Evolutionary conservation across 2,113 vertebrate genomes (phyloP), one percentile per base, ranked within the genome.

Genomic region (Pogonocichla stellata): DNA sequence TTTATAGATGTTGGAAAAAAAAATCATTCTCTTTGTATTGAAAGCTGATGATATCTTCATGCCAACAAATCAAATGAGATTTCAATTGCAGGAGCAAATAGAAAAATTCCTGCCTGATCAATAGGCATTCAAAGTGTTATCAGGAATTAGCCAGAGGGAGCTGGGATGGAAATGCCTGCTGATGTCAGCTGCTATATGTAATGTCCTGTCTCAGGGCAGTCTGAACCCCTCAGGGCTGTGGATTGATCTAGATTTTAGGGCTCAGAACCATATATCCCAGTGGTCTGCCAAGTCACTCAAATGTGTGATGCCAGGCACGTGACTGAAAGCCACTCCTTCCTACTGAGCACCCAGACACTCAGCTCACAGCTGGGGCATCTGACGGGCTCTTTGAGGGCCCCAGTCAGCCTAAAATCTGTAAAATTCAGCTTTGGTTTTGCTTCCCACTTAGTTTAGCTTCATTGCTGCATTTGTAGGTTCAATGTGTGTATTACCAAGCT

Each of bases 41-140:
- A 94, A 93, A 88, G 42, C 4, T 2, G 3, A 16, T 66, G 72
- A 57, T 91, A 54, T 50, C 65, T 73, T 93, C 65, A 73, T 45
- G 56, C 48, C 60, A 92, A 66, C 69, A 90, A 93, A 86, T 86
- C 72, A 77, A 92, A 96, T 80, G 75, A 93, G 60, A 89, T 82
- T 88, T 86, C 81, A 93, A 43, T 22, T 88, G 87, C 71, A 88
- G 88, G 23, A 94, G n/a, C 60, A 78, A 92, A 82, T 34, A 95
- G 51, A 82, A 95, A 90, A 82, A 82, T 4, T 54, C 87, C 81
- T 95, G 15, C n/a, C 36, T 88, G 60, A 95, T 94, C 94, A 88
- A 94, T 93, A 88, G 75, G 57, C 34, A 50, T 95, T 83, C 50
- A 79, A 58, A 80, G 34, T 24, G 56, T 71, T 96, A 94, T 28